Evolutionary conservation across 1,140 invertebrate species (phyloP), one percentile per base, ranked within the genome.

Genomic region (Rhynchophorus ferrugineus): DNA sequence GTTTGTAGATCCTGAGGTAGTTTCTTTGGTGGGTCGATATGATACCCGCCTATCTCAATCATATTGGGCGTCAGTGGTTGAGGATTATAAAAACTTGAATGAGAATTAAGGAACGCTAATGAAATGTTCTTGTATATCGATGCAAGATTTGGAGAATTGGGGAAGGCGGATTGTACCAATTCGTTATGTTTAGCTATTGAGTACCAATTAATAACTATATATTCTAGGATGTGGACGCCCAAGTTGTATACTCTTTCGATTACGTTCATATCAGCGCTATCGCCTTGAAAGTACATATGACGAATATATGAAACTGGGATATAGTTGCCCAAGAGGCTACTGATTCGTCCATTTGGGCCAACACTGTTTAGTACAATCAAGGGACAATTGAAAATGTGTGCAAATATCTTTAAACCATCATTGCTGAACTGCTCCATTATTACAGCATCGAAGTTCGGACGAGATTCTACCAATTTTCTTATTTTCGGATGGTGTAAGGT

Each of bases 1-100:
- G 69, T 62, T 59, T 81, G 71, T 24, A 82, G 70, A 62, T 82
- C 77, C 73, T 63, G n/a, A 1, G 61, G 59, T 21, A 69, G 46
- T 19, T 45, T 24, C 45, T 61, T 52, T 20, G 58, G 44, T 22
- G 61, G 50, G 33, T 63, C 38, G 11, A 66, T 48, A 51, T 64
- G 62, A 45, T 60, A 65, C 8, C 67, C 67, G 16, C 58, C 58
- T 38, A 60, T 56, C 34, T 57, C 51, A 8, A 51, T 41, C 38
- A 57, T 53, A 17, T 50, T 49, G 3, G 66, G 66, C n/a, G 62
- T 45, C 13, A 61, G 43, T 11, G 64, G 61, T 22, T 54, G 22
- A 17, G 67, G 57, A 41, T 56, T 49, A 44, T 44, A 56, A 1
- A 66, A 41, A 38, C 44, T 57, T 13, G 60, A 48, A 46, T 71